Conservation (phyloP, 2,113 vertebrate genomes). For the Elachura formosa region DNA sequence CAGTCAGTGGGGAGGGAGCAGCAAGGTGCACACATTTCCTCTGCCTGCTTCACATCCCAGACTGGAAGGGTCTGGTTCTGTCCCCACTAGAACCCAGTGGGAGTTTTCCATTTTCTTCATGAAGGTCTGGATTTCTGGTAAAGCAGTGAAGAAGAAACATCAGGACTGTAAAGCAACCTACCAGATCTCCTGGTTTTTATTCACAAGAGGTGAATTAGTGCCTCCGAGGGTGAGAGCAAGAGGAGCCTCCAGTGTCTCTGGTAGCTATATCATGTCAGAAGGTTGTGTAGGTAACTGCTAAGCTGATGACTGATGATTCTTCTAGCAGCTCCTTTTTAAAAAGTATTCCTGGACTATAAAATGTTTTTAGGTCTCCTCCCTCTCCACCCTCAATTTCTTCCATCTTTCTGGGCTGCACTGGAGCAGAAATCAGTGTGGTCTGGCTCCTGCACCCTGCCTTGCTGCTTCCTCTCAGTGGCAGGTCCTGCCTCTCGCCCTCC, state of each 20-base stretch:
- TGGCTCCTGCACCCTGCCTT: not conserved
- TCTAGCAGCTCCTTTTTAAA: not conserved
- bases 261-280: not conserved
- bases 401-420: not conserved
- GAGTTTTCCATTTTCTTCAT: not conserved
- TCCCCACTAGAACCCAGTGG: not conserved
- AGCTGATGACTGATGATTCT: not conserved
- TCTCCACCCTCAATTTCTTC: not conserved
- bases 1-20: not conserved
- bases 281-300: not conserved
- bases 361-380: not conserved
- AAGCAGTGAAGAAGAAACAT: not conserved
- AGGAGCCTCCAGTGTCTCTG: not conserved
- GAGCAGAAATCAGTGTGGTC: not conserved
- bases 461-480: fast-evolving
- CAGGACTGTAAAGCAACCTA: not conserved
- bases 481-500: not conserved
- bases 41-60: not conserved
- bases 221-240: not conserved
- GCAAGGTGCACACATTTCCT: not conserved
- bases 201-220: not conserved
- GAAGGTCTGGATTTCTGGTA: not conserved
- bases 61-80: not conserved
- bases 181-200: not conserved
- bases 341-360: not conserved